Conservation (phyloP, 2,113 vertebrate genomes). For the Vulpes vulpes region DNA sequence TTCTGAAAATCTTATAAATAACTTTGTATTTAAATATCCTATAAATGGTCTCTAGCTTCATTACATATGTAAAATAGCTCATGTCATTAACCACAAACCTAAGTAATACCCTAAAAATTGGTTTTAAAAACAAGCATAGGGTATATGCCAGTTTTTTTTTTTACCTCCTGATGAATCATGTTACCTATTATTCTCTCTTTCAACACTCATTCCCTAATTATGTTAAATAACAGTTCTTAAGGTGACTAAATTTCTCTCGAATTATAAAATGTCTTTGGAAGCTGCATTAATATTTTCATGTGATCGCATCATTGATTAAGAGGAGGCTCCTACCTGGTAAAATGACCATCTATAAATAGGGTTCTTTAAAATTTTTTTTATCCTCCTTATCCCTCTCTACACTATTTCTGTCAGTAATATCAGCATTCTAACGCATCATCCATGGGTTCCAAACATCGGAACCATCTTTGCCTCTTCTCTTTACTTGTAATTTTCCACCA, state of each 20-base stretch:
- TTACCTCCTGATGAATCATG: background rate
- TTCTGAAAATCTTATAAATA: background rate
- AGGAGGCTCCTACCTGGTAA: background rate
- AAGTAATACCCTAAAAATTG: background rate
- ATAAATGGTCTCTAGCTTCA: background rate
- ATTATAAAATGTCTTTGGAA: conserved; percentile 33
- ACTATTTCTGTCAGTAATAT: background rate
- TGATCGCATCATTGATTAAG: background rate
- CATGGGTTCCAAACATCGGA: background rate
- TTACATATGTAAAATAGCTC: background rate
- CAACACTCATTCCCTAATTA: background rate
- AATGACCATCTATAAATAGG: background rate
- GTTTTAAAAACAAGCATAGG: background rate
- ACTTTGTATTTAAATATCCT: background rate
- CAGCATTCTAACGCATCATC: background rate
- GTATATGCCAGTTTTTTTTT: background rate
- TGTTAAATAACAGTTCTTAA: background rate
- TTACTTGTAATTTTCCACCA: background rate
- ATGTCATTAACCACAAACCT: background rate
- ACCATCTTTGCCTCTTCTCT: background rate
- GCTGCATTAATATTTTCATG: background rate
- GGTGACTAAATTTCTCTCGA: background rate
- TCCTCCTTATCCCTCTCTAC: background rate
- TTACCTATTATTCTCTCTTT: background rate
- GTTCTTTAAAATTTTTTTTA: background rate